Evolutionary conservation across 2,888 invertebrate species (phyloP), one percentile per base, ranked within the genome.

Genomic region (Blera fallax): DNA sequence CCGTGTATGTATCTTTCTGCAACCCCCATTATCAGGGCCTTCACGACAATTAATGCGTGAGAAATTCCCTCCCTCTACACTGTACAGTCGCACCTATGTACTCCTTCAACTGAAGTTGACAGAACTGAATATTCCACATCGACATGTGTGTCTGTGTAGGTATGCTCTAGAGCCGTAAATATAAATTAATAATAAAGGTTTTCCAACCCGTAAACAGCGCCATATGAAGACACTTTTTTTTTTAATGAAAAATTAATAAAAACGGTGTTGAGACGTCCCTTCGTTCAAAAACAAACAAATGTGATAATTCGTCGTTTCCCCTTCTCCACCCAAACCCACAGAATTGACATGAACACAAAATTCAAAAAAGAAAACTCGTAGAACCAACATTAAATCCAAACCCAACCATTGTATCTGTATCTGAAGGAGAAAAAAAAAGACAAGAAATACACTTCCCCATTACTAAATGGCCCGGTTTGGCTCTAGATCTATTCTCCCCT

Each of bases 41-140:
- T 32, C 40, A 54, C 21, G 43, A 45, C 43, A 56, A 43, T 43
- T 52, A 60, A 72, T 60, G 48, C 72, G 72, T 72, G 72, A 72
- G 72, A 72, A 60, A 72, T 50, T 48, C 34, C 24, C 69, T 40
- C 1, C 37, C 11, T 40, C 3, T 16, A 16, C 14, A 62, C 16
- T 24, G 16, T 14, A 56, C 37, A 1, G 16, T n/a, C 54, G 7
- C 43, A 54, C 70, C 10, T 14, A n/a, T n/a, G n/a, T n/a, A 14
- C 5, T 18, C 21, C 18, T 58, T 58, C 18, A 56, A 56, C 2
- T 18, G 1, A 52, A 52, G 2, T 27, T 37, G 21, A 37, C 37
- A 21, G 34, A 21, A 21, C n/a, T n/a, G n/a, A n/a, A n/a, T n/a
- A n/a, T n/a, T n/a, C n/a, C n/a, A n/a, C n/a, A n/a, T n/a, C n/a